These are phyloP conservation scores for Hydropsyche betteni DNA, from an alignment of 2,888 invertebrate species.

Conservation along the genomic window DNA sequence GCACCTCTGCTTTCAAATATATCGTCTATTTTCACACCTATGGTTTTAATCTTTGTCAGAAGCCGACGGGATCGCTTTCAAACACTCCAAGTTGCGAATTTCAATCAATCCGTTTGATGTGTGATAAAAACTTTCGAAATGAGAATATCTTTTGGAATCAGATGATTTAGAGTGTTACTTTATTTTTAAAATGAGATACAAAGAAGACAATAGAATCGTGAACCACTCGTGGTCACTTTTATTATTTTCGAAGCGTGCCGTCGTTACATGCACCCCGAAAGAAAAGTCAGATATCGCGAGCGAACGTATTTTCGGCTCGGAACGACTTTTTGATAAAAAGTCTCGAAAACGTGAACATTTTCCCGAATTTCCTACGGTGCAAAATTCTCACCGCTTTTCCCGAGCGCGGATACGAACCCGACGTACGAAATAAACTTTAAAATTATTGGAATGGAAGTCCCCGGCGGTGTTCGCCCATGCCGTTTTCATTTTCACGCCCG, in stretches of 20 bases:
- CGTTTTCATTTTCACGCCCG: slow-evolving; percentile 33
- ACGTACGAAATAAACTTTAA: slow-evolving; percentile 21
- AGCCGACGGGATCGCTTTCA: slow-evolving; percentile 1
- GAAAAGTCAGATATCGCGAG: slow-evolving; percentile 4
- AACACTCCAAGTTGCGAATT: background rate
- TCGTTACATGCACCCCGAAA: background rate
- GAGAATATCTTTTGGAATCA: no score
- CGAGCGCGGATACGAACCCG: background rate
- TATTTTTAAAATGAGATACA: background rate
- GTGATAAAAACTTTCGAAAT: no score
- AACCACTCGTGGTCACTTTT: background rate
- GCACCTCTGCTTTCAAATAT: slow-evolving; percentile 4
- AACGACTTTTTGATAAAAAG: slow-evolving; percentile 14
- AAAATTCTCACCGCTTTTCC: background rate
- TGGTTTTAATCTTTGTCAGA: slow-evolving; percentile 16
- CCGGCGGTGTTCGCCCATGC: background rate
- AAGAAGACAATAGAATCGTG: no score
- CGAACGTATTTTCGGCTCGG: background rate
- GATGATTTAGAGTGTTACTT: background rate
- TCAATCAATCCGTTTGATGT: no score
- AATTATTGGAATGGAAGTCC: slow-evolving; percentile 21
- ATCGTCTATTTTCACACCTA: slow-evolving; percentile 14
- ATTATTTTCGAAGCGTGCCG: background rate
- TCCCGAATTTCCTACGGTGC: background rate
- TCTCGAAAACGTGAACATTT: slow-evolving; percentile 26